Evolutionary conservation across 2,888 invertebrate species (phyloP).

Genomic region (Xylota sylvarum): DNA sequence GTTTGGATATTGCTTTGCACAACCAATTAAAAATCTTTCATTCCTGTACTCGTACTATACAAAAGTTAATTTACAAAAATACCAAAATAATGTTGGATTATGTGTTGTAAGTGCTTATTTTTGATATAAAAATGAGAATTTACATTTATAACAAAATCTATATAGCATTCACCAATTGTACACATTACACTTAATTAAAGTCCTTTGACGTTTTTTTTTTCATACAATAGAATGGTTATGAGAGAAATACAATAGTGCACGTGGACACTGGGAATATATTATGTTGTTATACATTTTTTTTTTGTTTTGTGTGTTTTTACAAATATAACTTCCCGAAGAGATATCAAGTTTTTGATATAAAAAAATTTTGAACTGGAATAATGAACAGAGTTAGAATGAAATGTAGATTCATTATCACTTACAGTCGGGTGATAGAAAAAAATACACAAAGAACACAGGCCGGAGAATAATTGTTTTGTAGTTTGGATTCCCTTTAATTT

Average conservation of each 20-base stretch:
- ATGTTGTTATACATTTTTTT: conserved; percentile 16
- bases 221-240: conserved; percentile 1
- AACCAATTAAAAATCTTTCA: conserved; percentile 44
- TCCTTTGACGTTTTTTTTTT: not conserved
- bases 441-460: conserved; percentile 47
- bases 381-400: conserved; percentile 39
- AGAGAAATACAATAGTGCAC: conserved; percentile 24
- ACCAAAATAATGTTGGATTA: conserved; percentile 28
- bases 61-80: conserved; percentile 46
- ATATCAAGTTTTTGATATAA: conserved; percentile 18
- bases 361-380: conserved; percentile 25
- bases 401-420: conserved; percentile 57
- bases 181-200: conserved; percentile 23
- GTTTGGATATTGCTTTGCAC: conserved; percentile 15
- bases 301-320: conserved; percentile 11
- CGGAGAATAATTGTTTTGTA: conserved; percentile 62
- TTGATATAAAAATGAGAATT: conserved; percentile 20
- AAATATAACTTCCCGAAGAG: conserved; percentile 43
- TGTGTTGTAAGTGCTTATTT: conserved; percentile 26
- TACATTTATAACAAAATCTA: conserved; percentile 20
- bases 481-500: conserved; percentile 74
- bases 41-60: conserved; percentile 34
- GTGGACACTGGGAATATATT: conserved; percentile 58
- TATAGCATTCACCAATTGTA: conserved; percentile 56
- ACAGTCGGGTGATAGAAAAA: conserved; percentile 49